Base-by-base conservation (phyloP, 2,797 vertebrate genomes). In the Myotis findleyi region DNA sequence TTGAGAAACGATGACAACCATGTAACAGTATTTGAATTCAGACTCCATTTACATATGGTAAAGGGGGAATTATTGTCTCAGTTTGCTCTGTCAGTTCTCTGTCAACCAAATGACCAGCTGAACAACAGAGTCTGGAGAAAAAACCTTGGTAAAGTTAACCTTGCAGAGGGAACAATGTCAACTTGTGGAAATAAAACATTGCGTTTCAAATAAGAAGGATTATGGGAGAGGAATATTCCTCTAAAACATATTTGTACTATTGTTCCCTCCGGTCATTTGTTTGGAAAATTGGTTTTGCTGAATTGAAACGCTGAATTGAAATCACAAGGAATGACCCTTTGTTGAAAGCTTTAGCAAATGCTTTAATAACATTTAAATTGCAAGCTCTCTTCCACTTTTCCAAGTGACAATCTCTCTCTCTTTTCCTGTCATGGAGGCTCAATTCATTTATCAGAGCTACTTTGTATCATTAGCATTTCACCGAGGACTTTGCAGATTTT, bases 251-350 rank as follows among this genome's bases (percentile, higher is more conserved):
- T 88, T 83, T 91, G 59, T 2, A 33, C 81, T 85, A 49, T 87
- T 89, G 41, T 79, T 95, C 93, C 59, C 36, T 51, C 5, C 75
- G 87, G 33, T 49, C 75, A 82, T 95, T 95, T 95, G 73, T 90
- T 83, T 66, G 62, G 57, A 64, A 94, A 96, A 97, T 89, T 94
- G 92, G 73, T 51, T 93, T 92, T 93, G 85, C 82, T 96, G 68
- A 90, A 94, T 95, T 83, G 69, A 83, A 91, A 84, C 2, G 8
- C 49, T 87, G 25, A 51, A 93, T 44, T 87, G 25, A 51, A 93
- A 89, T 86, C 30, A 76, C 62, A 94, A 38, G 62, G 72, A 96
- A 95, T 73, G 92, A 80, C 80, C 80, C 84, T 95, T 72, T 76
- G 76, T 51, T 85, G 38, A 91, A 91, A 75, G 25, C 87, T 97